Evolutionary conservation across 2,888 invertebrate genomes (phyloP).

Genomic region (Dynastes tityus): DNA sequence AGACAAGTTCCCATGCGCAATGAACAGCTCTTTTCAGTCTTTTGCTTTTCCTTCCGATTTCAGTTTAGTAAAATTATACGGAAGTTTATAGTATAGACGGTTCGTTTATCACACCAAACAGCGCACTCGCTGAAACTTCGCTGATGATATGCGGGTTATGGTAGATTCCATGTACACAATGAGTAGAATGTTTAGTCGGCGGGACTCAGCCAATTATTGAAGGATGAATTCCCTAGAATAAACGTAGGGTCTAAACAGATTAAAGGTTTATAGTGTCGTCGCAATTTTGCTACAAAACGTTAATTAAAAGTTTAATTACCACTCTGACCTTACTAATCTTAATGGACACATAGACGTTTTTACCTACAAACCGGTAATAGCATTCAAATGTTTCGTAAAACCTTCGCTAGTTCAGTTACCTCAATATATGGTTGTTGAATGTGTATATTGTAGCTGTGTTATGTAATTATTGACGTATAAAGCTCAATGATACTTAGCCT

Average conservation of each 20-base stretch:
- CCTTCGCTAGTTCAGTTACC: conserved; percentile 32
- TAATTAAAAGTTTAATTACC: conserved; percentile 30
- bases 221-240: conserved; percentile 14
- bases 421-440: conserved; percentile 7
- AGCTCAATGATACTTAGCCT: conserved; percentile 25
- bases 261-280: conserved; percentile 17
- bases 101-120: conserved; percentile 34
- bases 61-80: conserved; percentile 12
- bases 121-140: not conserved
- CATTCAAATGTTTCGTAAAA: conserved; percentile 11
- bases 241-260: conserved; percentile 7
- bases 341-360: conserved; percentile 6
- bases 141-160: conserved; percentile 24
- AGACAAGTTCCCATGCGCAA: too few species aligned
- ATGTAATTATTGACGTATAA: conserved; percentile 31
- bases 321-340: conserved; percentile 6
- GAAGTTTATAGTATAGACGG: conserved; percentile 20
- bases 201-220: conserved; percentile 20
- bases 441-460: conserved; percentile 11
- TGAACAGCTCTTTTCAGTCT: not conserved
- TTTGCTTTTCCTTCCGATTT: not conserved
- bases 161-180: conserved; percentile 23
- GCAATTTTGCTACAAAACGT: conserved; percentile 12
- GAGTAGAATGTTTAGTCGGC: conserved; percentile 4
- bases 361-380: conserved; percentile 15